Conservation (phyloP, 2,113 vertebrate genomes). For the Sardina pilchardus region DNA sequence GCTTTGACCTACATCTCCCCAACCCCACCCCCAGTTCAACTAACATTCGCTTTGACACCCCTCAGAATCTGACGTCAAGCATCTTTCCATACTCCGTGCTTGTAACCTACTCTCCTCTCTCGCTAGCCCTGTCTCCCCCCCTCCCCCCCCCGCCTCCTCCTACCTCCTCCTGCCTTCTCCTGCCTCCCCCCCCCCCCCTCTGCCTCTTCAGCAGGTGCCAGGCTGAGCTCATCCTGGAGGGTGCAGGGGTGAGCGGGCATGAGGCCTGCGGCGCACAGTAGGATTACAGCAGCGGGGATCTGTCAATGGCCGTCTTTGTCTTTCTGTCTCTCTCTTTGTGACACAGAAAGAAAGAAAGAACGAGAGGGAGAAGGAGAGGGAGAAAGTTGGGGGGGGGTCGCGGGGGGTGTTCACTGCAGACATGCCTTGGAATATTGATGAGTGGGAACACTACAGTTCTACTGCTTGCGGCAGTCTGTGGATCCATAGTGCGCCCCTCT, state of each 20-base stretch:
- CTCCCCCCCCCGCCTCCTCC: too few relatives aligned
- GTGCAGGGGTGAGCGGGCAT: not conserved
- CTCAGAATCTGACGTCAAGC: not conserved
- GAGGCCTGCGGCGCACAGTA: not conserved
- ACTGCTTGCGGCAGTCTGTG: too few relatives aligned
- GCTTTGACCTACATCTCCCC: not conserved
- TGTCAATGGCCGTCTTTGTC: constrained; percentile 36
- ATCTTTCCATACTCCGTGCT: not conserved
- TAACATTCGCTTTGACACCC: not conserved
- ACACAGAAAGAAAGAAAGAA: not conserved
- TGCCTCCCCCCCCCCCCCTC: too few relatives aligned
- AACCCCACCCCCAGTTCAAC: not conserved
- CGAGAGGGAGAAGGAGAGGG: not conserved
- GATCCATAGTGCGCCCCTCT: not conserved
- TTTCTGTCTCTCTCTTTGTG: constrained; percentile 16
- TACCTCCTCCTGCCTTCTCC: too few relatives aligned
- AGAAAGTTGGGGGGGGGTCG: not conserved
- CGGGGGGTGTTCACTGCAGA: not conserved
- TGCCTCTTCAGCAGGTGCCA: constrained; percentile 9
- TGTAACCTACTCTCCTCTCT: not conserved
- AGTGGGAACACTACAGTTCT: not conserved
- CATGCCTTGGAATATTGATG: not conserved
- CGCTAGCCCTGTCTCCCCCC: not conserved
- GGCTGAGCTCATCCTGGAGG: not conserved
- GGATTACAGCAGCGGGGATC: constrained; percentile 21